Base-by-base conservation (phyloP, 2,888 invertebrate genomes). In the Nezara viridula region DNA sequence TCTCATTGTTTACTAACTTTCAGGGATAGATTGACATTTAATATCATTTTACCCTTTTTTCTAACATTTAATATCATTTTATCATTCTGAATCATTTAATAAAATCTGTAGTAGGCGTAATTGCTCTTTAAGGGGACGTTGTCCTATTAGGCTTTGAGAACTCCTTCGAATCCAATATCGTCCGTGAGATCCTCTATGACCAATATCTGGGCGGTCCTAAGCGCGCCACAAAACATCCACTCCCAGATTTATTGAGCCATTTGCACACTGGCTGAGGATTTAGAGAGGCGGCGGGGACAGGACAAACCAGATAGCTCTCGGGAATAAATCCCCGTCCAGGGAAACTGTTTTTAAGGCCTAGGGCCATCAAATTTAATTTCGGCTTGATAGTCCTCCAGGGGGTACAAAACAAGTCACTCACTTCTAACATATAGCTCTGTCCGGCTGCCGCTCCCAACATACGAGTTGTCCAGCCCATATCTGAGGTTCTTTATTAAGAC, bases 301-400 rank as follows among this genome's bases (percentile, higher is more conserved):
- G 66, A 73, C 66, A 73, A 73, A 73, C 66, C 32, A 37, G 66
- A 37, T 73, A 37, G 66, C 66, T 73, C 19, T 1, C 66, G 19
- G 19, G 66, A 37, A 73, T 73, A 73, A 73, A 73, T 73, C 66
- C 66, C 66, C 66, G 66, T 7, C 24, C 32, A 32, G 66, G 66
- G 66, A 73, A 73, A 73, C 66, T 73, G 66, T 73, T 73, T 73
- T 73, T 73, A 73, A 73, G 66, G 66, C 32, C 37, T 37, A 37
- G 66, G 37, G 32, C 32, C 66, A 73, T 73, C 66, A 73, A 73
- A 73, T 73, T 73, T 73, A 73, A 73, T 73, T 73, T 73, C 66
- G 66, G 21, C 19, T 73, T 73, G 66, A 73, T 73, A 73, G 66
- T 37, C 66, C 66, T 73, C 66, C 37, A 37, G 66, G 66, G 66